phyloP scores from a whole-genome alignment of 2,113 vertebrate species.

The Gnathonemus echidnorhynchus region DNA sequence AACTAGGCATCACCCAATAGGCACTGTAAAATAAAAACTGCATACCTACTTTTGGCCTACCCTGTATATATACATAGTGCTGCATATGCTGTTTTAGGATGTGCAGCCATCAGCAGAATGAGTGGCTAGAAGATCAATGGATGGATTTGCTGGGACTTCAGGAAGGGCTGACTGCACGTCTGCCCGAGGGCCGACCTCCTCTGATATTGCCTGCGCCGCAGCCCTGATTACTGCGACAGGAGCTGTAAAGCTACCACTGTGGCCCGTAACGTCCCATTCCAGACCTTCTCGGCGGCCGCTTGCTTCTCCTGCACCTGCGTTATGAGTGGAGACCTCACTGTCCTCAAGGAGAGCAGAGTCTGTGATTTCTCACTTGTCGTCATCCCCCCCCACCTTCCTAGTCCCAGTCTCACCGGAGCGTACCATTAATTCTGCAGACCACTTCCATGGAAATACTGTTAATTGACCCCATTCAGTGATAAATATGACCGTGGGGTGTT shows the following conservation, averaged over 20 bases:
- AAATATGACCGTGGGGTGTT: neutral
- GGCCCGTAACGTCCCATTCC: neutral
- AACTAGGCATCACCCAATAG: too few relatives aligned
- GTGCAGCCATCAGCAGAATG: neutral
- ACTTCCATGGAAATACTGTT: neutral
- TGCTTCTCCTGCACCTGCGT: constrained; percentile 17
- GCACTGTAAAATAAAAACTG: too few relatives aligned
- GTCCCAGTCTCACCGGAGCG: neutral
- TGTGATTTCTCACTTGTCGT: constrained; percentile 15
- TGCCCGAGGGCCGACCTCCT: neutral
- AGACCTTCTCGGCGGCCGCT: neutral
- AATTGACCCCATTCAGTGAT: neutral
- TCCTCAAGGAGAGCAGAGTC: neutral
- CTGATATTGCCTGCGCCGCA: neutral
- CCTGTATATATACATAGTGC: too few relatives aligned
- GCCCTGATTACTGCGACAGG: neutral
- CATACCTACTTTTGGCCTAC: too few relatives aligned
- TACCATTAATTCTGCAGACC: neutral
- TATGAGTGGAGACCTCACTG: constrained; percentile 12
- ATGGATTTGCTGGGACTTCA: neutral
- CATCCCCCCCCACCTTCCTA: neutral
- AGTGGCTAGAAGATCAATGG: neutral
- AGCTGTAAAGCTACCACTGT: neutral
- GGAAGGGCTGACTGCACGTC: neutral
- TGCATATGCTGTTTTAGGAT: neutral